Evolutionary conservation across 2,888 invertebrate genomes (phyloP).

Genomic region (Taphrorychus bicolor): DNA sequence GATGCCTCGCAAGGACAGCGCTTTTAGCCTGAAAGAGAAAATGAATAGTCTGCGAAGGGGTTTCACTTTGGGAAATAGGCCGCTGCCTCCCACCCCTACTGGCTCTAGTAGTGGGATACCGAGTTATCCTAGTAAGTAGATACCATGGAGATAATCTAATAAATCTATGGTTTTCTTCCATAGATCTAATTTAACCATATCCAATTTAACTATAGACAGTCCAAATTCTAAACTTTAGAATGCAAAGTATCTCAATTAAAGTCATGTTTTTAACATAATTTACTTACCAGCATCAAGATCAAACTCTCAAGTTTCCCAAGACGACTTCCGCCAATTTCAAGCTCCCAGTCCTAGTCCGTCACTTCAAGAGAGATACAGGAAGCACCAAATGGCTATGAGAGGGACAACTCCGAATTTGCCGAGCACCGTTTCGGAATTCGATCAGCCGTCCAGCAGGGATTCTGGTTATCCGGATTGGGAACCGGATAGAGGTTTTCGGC

Average conservation of each 20-base stretch:
- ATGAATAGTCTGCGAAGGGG: slow-evolving; percentile 61
- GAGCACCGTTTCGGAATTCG: slow-evolving; percentile 54
- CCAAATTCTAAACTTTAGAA: background rate
- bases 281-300: slow-evolving; percentile 50
- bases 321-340: slow-evolving; percentile 41
- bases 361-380: slow-evolving; percentile 66
- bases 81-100: slow-evolving; percentile 65
- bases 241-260: background rate
- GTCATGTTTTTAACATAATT: too few relatives aligned
- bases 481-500: slow-evolving; percentile 51
- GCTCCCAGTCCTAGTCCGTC: slow-evolving; percentile 55
- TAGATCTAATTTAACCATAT: too few relatives aligned
- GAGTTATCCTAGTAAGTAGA: slow-evolving; percentile 44
- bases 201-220: too few relatives aligned
- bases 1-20: slow-evolving; percentile 52
- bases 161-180: too few relatives aligned
- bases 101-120: slow-evolving; percentile 18
- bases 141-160: too few relatives aligned
- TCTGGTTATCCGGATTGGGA: slow-evolving; percentile 62
- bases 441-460: slow-evolving; percentile 58
- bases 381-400: slow-evolving; percentile 65
- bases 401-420: slow-evolving; percentile 58
- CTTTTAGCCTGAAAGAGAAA: slow-evolving; percentile 59
- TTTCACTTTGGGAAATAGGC: slow-evolving; percentile 60
- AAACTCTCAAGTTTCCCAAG: slow-evolving; percentile 33